These are phyloP conservation scores for Stercorarius parasiticus DNA, from an alignment of 2,113 vertebrate genomes.

Conservation along the genomic window DNA sequence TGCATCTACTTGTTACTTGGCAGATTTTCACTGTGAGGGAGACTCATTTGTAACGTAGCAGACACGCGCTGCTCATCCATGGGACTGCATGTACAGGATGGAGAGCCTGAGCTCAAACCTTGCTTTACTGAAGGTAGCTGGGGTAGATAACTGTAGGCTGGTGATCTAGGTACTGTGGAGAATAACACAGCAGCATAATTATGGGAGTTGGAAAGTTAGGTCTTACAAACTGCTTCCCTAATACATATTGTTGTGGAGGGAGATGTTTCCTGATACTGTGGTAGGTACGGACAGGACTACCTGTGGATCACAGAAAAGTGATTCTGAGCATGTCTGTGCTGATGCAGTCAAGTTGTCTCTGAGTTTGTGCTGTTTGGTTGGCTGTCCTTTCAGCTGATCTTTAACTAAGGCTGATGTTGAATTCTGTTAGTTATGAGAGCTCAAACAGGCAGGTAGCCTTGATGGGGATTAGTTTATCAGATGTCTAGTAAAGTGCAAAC, in stretches of 20 bases:
- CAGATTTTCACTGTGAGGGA: background rate
- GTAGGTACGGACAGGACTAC: background rate
- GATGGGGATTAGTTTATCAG: conserved; percentile 36
- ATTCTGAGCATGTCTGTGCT: background rate
- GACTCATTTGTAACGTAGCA: accelerated
- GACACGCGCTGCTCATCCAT: accelerated
- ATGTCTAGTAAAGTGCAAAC: background rate
- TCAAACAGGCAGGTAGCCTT: background rate
- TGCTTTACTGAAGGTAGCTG: background rate
- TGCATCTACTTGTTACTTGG: background rate
- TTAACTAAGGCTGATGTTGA: background rate
- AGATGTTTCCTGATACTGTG: background rate
- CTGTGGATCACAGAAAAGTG: background rate
- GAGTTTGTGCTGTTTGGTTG: background rate
- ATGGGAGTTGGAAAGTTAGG: background rate
- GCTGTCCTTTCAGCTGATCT: background rate
- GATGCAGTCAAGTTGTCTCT: background rate
- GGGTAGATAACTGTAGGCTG: background rate
- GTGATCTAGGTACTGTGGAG: accelerated
- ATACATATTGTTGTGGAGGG: background rate
- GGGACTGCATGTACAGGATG: accelerated
- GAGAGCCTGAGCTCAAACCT: background rate
- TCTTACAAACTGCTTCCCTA: background rate
- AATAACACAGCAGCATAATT: background rate
- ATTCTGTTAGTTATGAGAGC: background rate